phyloP scores from a whole-genome alignment of 2,113 vertebrate genomes.

The Typhlomys cinereus region DNA sequence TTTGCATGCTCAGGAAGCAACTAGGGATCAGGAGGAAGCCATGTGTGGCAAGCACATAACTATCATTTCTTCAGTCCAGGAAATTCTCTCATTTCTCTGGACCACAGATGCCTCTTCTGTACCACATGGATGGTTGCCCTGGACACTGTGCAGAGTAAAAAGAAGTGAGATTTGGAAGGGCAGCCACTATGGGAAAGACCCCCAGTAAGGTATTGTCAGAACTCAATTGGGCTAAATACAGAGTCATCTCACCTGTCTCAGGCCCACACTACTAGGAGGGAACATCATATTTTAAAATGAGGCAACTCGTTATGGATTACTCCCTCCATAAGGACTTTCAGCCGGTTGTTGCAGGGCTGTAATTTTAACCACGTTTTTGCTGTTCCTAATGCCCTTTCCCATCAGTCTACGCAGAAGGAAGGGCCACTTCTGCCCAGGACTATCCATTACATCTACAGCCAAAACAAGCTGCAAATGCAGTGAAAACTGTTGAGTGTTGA shows the following conservation, averaged over 20 bases:
- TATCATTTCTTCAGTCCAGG: neutral
- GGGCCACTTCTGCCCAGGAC: neutral
- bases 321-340: neutral
- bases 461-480: neutral
- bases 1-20: neutral
- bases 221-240: neutral
- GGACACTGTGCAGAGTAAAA: neutral
- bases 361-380: neutral
- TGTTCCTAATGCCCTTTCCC: neutral
- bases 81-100: neutral
- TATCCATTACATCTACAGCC: neutral
- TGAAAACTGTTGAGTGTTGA: too few species aligned
- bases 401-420: neutral
- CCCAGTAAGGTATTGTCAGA: neutral
- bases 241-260: neutral
- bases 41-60: neutral
- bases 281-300: neutral
- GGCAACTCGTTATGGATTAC: neutral
- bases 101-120: neutral
- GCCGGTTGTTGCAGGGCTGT: neutral
- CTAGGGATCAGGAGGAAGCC: neutral
- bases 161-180: neutral
- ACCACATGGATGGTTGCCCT: neutral
- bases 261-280: neutral
- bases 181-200: neutral